A percentile compares a stretch with the other conserved stretches of the same genome.
phyloP scores from a whole-genome alignment of 2,113 vertebrate species.

The Bubo bubo region DNA sequence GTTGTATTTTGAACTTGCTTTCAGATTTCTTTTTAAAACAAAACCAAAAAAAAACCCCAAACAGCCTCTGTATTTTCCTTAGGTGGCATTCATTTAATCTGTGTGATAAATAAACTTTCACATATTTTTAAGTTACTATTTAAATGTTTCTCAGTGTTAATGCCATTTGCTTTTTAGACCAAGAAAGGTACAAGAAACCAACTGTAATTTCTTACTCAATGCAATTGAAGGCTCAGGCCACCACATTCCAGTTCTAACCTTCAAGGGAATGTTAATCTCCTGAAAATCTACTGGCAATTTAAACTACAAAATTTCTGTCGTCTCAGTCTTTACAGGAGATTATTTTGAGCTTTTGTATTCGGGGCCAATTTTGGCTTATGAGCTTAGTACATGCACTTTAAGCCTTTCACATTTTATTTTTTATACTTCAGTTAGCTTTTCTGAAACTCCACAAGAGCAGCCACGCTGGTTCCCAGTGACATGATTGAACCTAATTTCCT shows the following conservation, averaged over 20 bases:
- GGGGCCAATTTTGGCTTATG: slow-evolving; percentile 30
- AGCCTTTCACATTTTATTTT: slow-evolving; percentile 13
- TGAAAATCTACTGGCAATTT: slow-evolving; percentile 25
- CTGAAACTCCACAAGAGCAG: not conserved
- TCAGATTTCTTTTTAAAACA: not conserved
- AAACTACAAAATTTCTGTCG: slow-evolving; percentile 12
- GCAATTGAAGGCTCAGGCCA: not conserved
- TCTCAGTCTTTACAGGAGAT: slow-evolving; percentile 10
- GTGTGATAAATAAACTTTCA: not conserved
- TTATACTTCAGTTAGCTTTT: not conserved
- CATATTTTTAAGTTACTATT: not conserved
- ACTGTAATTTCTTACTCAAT: not conserved
- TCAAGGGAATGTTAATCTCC: slow-evolving; percentile 54
- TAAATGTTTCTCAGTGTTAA: not conserved
- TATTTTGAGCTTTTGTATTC: slow-evolving; percentile 16
- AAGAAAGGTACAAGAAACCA: not conserved
- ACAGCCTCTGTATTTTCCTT: not conserved
- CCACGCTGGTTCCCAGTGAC: not conserved
- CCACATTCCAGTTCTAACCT: slow-evolving; percentile 20
- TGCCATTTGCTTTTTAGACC: not conserved
- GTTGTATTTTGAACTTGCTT: not conserved
- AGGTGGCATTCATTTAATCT: not conserved
- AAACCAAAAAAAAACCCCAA: not conserved
- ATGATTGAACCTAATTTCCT: accelerated
- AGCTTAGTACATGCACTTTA: not conserved